phyloP scores from a whole-genome alignment of 2,797 vertebrate genomes.

The Tangara arthus region DNA sequence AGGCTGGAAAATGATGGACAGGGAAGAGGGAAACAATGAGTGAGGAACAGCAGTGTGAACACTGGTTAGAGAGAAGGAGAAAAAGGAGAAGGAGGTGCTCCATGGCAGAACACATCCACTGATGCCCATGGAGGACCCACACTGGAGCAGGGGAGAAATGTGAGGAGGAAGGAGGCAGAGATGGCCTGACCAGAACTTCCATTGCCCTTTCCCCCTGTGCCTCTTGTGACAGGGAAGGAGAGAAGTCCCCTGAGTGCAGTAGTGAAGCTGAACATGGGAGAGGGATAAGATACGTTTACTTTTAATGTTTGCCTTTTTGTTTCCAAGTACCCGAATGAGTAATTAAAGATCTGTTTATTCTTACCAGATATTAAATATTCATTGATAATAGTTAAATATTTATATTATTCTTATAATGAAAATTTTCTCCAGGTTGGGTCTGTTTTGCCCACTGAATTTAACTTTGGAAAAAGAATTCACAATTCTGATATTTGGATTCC shows the following conservation, averaged over 20 bases:
- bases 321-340: neutral
- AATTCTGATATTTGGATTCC: neutral
- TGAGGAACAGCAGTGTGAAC: neutral
- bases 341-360: neutral
- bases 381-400: neutral
- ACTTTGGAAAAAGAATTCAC: neutral
- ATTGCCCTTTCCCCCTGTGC: neutral
- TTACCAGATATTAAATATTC: neutral
- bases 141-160: neutral
- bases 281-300: neutral
- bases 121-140: fast-evolving
- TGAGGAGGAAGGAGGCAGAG: neutral
- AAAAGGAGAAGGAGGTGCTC: neutral
- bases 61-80: neutral
- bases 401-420: neutral
- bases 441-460: neutral
- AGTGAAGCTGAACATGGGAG: neutral
- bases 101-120: neutral
- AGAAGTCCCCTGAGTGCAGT: neutral
- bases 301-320: neutral
- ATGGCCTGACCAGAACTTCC: neutral
- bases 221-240: neutral
- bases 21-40: fast-evolving
- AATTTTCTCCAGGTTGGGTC: neutral
- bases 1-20: neutral